These are phyloP conservation scores for Coreius guichenoti DNA, from an alignment of 2,797 vertebrate species.

Conservation along the genomic window DNA sequence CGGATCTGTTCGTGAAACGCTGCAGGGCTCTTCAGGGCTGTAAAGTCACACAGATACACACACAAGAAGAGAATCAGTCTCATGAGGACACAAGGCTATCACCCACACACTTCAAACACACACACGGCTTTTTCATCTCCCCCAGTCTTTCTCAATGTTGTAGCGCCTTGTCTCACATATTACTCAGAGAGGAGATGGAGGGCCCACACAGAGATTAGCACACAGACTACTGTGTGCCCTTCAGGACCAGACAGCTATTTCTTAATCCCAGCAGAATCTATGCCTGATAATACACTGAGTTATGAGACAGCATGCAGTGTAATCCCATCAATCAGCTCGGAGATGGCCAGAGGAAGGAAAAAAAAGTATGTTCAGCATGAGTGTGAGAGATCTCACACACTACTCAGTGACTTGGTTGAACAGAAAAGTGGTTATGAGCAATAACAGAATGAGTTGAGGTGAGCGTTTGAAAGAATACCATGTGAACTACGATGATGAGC, in stretches of 20 bases:
- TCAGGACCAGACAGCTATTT: conserved; percentile 16
- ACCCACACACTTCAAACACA: conserved; percentile 44
- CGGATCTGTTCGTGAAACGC: conserved; percentile 99
- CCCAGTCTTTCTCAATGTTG: conserved; percentile 6
- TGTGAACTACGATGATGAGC: not conserved
- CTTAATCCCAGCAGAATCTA: conserved; percentile 14
- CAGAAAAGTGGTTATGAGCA: conserved; percentile 23
- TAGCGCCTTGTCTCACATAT: not conserved
- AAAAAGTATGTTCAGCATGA: not conserved
- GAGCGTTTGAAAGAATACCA: not conserved
- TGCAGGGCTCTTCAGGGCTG: conserved; percentile 98
- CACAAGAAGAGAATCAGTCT: conserved; percentile 5
- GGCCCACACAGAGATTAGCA: conserved; percentile 1
- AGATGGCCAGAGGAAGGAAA: not conserved
- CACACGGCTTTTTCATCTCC: conserved; percentile 10
- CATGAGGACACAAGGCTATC: conserved; percentile 27
- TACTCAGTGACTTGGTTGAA: not conserved
- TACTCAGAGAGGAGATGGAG: conserved; percentile 8
- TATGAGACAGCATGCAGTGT: not conserved
- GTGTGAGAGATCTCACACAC: not conserved
- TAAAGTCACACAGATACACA: conserved; percentile 52
- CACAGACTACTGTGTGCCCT: not conserved
- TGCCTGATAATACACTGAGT: conserved; percentile 22
- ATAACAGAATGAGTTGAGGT: conserved; percentile 8
- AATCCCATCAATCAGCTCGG: conserved; percentile 20